Conservation (phyloP, 1,140 invertebrate genomes). For the Macrosteles quadrilineatus region DNA sequence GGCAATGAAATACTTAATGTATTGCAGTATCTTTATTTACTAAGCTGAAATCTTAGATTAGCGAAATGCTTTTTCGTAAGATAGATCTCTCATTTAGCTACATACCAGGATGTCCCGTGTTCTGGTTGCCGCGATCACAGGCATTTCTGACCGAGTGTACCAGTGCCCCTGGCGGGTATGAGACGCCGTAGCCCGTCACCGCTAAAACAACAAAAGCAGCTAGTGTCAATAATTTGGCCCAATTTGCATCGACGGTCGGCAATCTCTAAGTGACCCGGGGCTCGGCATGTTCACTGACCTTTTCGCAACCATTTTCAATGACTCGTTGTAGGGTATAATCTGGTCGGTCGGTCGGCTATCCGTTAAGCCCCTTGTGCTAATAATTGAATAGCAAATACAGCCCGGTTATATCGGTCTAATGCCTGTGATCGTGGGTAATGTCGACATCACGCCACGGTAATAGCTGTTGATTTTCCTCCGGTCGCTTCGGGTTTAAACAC, state of each 20-base stretch:
- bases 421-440: slow-evolving; percentile 12
- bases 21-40: too few species aligned
- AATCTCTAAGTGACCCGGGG: neutral
- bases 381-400: slow-evolving; percentile 25
- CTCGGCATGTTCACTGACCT: neutral
- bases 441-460: neutral
- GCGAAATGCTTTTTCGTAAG: too few species aligned
- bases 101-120: too few species aligned
- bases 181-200: neutral
- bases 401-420: slow-evolving; percentile 17
- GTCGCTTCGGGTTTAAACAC: neutral
- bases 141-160: too few species aligned
- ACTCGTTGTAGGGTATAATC: slow-evolving; percentile 9
- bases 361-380: slow-evolving; percentile 15
- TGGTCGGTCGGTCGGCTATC: neutral
- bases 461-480: slow-evolving; percentile 1
- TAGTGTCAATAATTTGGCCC: slow-evolving; percentile 10
- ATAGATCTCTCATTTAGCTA: too few species aligned
- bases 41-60: too few species aligned
- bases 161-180: too few species aligned
- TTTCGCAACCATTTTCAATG: slow-evolving; percentile 24
- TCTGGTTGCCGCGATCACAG: too few species aligned
- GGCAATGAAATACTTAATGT: too few species aligned
- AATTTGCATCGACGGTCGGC: slow-evolving; percentile 3
- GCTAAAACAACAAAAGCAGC: neutral